These are phyloP conservation scores for Iselma pallidipennis DNA, from an alignment of 2,888 invertebrate species.

Conservation along the genomic window DNA sequence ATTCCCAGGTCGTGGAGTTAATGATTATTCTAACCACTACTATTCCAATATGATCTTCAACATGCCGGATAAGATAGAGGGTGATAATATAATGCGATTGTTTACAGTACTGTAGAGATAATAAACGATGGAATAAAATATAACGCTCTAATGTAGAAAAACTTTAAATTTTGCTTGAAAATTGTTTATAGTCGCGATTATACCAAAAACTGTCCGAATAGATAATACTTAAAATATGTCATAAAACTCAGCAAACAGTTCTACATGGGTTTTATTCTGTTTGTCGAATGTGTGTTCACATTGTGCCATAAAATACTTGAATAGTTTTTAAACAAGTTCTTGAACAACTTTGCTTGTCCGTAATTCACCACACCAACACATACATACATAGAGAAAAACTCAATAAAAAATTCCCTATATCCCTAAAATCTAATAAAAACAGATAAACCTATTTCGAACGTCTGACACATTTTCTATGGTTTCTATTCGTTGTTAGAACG, in stretches of 20 bases:
- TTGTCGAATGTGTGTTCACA: slow-evolving; percentile 12
- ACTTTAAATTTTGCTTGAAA: not conserved
- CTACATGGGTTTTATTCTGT: not conserved
- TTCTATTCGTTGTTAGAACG: slow-evolving; percentile 47
- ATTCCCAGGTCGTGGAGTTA: not conserved
- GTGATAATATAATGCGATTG: too few relatives aligned
- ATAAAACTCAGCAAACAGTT: not conserved
- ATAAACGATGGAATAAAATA: too few relatives aligned
- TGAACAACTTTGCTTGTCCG: slow-evolving; percentile 21
- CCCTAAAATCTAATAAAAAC: slow-evolving; percentile 34
- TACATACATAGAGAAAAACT: slow-evolving; percentile 22
- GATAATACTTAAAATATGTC: not conserved
- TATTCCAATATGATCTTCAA: not conserved
- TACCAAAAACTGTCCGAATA: not conserved
- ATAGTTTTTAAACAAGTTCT: slow-evolving; percentile 25
- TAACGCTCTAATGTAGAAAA: too few relatives aligned
- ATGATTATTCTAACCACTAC: not conserved
- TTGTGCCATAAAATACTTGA: slow-evolving; percentile 25
- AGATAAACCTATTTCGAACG: slow-evolving; percentile 40
- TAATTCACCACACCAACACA: slow-evolving; percentile 8
- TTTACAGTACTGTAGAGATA: too few relatives aligned
- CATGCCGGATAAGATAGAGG: too few relatives aligned
- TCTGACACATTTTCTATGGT: slow-evolving; percentile 40
- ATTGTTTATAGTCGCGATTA: not conserved
- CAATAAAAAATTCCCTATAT: slow-evolving; percentile 31